A percentile compares a stretch with the other conserved stretches of the same genome.
phyloP scores from a whole-genome alignment of 2,113 vertebrate species.

The Chaetodon trifascialis region DNA sequence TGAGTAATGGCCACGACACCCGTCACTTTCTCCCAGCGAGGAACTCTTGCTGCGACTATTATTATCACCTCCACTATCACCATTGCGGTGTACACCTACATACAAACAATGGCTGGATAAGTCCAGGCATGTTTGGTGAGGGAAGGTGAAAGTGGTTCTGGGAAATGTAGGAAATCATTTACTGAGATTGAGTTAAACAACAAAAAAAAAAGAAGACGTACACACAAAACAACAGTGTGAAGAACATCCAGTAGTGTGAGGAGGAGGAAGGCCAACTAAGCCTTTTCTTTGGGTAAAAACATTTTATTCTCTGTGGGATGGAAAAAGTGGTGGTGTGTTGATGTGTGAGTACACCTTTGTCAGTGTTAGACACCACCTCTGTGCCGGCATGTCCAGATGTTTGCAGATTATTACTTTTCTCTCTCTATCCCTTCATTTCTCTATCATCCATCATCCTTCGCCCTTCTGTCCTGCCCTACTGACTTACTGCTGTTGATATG shows the following conservation, averaged over 20 bases:
- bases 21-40: neutral
- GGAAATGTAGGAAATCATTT: conserved; percentile 59
- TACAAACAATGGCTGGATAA: conserved; percentile 32
- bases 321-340: conserved; percentile 8
- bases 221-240: neutral
- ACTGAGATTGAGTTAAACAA: neutral
- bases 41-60: neutral
- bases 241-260: neutral
- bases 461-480: conserved; percentile 62
- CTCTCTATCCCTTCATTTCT: conserved; percentile 41
- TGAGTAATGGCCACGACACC: neutral
- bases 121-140: conserved; percentile 54
- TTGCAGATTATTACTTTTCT: conserved; percentile 62
- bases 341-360: conserved; percentile 14
- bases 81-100: neutral
- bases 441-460: conserved; percentile 54
- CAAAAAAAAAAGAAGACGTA: neutral
- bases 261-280: neutral
- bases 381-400: conserved; percentile 73
- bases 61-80: conserved; percentile 27
- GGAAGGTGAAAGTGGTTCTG: conserved; percentile 44
- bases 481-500: conserved; percentile 63
- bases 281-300: conserved; percentile 15
- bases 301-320: neutral
- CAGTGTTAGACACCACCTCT: conserved; percentile 33